Evolutionary conservation across 2,888 invertebrate species (phyloP), one percentile per base, ranked within the genome.

Genomic region (Mamestra brassicae): DNA sequence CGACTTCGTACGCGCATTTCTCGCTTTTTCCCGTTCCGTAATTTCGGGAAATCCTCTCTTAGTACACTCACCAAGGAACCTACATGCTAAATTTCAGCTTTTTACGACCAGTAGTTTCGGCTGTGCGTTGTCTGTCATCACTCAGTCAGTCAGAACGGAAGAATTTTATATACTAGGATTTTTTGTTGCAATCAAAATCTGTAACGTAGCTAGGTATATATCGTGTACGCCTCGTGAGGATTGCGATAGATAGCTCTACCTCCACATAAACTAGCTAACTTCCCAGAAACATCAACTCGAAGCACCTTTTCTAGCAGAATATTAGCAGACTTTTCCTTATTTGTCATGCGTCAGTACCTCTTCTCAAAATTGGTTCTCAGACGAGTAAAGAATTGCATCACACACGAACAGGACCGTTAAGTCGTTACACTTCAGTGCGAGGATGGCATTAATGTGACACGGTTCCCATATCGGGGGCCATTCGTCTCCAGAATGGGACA

Each of bases 401-500:
- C 45, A 64, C 26, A 34, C 57, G 68, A 69, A 55, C 61, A 66
- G 38, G 54, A 38, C 57, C 42, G 71, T 67, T 45, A 52, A 64
- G 45, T 76, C 55, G 72, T 87, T 87, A 80, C 78, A 71, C 62
- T 67, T 11, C 58, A 65, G 74, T 85, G 78, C 13, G 84, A 62
- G 70, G 60, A 78, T 62, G 70, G 74, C 82, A 74, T 81, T 78
- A 81, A 78, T 70, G 78, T 87, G 87, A 80, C 87, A 85, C 77
- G 82, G 78, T 87, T 86, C 86, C 76, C 87, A 85, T 80, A 84
- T 72, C 67, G 74, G 68, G 71, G 70, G 69, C 72, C 85, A 74
- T 85, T 88, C 80, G 83, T 88, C 85, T 84, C 69, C 71, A 77
- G 85, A 81, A 79, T 78, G 77, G 74, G 88, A 84, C 85, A 74